Percentiles rank a stretch among this genome's conserved stretches.
These are phyloP conservation scores for Elgaria multicarinata DNA, from an alignment of 2,113 vertebrate genomes.

Conservation along the genomic window DNA sequence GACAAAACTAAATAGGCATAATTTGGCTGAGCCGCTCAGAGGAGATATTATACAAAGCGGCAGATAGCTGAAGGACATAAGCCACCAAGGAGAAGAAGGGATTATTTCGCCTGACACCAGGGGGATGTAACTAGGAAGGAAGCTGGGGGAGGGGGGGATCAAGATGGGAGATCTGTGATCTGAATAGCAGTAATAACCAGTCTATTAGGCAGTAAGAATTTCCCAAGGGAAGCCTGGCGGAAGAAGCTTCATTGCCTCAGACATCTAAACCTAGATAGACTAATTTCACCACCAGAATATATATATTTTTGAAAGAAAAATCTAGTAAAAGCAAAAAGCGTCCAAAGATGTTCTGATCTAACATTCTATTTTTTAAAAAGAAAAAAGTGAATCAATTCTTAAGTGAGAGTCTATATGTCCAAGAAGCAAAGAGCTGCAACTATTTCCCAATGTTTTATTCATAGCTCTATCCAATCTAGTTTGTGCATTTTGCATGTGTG, in stretches of 20 bases:
- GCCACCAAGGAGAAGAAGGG: not conserved
- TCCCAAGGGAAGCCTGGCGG: not conserved
- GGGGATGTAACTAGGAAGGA: not conserved
- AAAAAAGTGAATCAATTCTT: not conserved
- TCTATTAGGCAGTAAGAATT: slow-evolving; percentile 17
- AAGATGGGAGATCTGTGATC: slow-evolving; percentile 14
- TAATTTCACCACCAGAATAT: not conserved
- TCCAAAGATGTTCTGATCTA: not conserved
- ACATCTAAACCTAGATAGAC: not conserved
- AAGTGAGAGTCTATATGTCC: not conserved
- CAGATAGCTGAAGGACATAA: slow-evolving; percentile 3
- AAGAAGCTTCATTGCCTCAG: not conserved
- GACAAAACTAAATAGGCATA: not conserved
- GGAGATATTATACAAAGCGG: not conserved
- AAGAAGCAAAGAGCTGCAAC: not conserved
- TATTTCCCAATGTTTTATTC: not conserved
- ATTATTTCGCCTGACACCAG: slow-evolving; percentile 5
- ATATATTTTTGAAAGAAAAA: not conserved
- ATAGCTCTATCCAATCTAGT: not conserved
- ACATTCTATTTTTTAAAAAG: not conserved
- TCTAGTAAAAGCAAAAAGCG: no score
- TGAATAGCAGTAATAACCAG: slow-evolving; percentile 15
- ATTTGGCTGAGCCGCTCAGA: not conserved
- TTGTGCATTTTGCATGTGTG: not conserved
- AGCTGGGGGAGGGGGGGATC: not conserved